These are phyloP conservation scores for Rhogogaster chlorosoma DNA, from an alignment of 2,888 invertebrate species.

Conservation along the genomic window DNA sequence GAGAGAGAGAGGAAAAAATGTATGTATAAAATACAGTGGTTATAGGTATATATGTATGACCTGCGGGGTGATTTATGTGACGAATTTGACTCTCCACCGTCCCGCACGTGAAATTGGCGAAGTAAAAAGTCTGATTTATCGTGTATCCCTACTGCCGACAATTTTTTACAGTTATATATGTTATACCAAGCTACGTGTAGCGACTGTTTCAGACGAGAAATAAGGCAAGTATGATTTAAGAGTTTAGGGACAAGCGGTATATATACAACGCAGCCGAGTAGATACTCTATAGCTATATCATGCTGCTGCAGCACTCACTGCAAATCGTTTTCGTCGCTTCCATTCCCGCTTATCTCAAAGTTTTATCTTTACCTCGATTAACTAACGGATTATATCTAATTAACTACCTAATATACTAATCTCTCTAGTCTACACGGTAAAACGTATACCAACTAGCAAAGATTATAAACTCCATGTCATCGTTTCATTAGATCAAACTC, in stretches of 20 bases:
- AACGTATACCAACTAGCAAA: neutral
- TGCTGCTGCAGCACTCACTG: neutral
- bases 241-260: neutral
- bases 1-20: neutral
- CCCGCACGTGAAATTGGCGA: constrained; percentile 36
- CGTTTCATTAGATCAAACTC: neutral
- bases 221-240: constrained; percentile 31
- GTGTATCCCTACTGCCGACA: constrained; percentile 40
- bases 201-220: constrained; percentile 23
- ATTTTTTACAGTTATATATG: constrained; percentile 35
- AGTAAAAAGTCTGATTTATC: constrained; percentile 41
- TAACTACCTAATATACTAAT: neutral
- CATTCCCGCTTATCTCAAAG: neutral
- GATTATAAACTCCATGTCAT: neutral
- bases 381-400: constrained; percentile 8
- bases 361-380: constrained; percentile 12
- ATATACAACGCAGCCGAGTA: neutral
- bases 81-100: constrained; percentile 35
- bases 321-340: neutral
- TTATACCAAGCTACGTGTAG: constrained; percentile 14
- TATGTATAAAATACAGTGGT: constrained; percentile 4
- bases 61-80: constrained; percentile 18
- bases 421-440: neutral
- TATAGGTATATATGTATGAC: neutral
- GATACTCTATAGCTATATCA: neutral